Base-by-base conservation (phyloP, 2,888 invertebrate species). In the Drosophila anomalata region DNA sequence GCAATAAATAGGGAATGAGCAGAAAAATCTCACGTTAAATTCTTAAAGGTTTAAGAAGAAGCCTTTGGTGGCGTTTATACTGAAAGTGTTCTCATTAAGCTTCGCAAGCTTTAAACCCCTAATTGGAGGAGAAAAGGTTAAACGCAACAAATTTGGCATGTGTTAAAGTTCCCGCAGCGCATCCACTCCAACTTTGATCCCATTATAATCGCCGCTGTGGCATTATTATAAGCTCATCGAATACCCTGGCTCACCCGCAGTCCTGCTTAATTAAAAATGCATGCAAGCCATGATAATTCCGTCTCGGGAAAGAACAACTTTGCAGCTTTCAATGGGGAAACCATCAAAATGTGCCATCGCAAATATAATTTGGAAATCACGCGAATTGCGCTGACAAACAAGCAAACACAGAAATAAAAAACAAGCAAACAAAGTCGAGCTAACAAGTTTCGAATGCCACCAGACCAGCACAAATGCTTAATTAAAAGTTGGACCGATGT, bases 401-500 rank as follows among this genome's bases (percentile, higher is more conserved):
- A 51, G 31, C 36, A 48, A 1, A 72, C 36, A 51, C 41, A 41
- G 31, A 66, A 2, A 70, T n/a, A 36, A 31, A 5, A 39, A 54
- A 29, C 22, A 51, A 52, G 33, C 39, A 66, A 1, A 72, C 36
- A 51, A 70, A 71, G 50, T 33, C 68, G 56, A 26, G 39, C 51
- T 62, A 54, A 68, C 60, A 61, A 56, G 63, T 55, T 67, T 60
- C 36, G 29, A 62, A 67, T 61, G 44, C 42, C 31, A 56, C 5
- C 42, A 69, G 75, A 56, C 62, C 66, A 68, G 58, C 58, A 55
- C 56, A 59, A 79, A 79, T 60, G 46, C 57, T 57, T 65, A 75
- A 70, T 79, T 76, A 78, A 74, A 85, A 79, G 51, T 71, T 73
- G 75, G 36, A 51, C 57, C 31, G 42, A 66, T 53, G 39, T 39